Evolutionary conservation across 30 jellyfish, hydroid and myxozoan genomes (phyloP), one percentile per base, ranked within the genome.

Genomic region (Pseudorhiza aurosa): DNA sequence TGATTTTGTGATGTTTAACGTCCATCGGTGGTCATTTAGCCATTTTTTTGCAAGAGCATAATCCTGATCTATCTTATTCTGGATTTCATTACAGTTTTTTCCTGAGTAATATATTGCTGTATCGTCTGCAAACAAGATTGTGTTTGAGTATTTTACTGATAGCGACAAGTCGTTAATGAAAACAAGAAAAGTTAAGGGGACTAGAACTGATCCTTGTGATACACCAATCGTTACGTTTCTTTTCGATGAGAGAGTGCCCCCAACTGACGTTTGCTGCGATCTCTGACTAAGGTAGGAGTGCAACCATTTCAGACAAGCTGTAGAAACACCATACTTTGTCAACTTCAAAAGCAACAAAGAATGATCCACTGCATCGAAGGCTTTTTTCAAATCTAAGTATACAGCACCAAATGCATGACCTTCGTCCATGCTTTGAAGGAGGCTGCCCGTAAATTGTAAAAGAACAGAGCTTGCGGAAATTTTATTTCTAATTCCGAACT

Each of bases 281-380:
- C 93, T 81, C 93, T 81, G 79, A 81, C 86, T 78, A 78, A 78
- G 90, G 46, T 78, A 49, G 90, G 90, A 78, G 81, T 73, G 75
- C 60, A 78, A 78, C 83, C 90, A 57, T 37, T 56, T 56, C 79
- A 76, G 81, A 76, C 79, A 56, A 59, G 79, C 88, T 76, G 68
- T 46, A 42, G 90, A 78, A 78, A 78, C 64, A 26, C 90, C 90
- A 78, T 78, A 78, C 81, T 59, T 83, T 62, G 90, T 78, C 72
- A 78, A 62, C 46, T 76, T 44, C 37, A 9, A 49, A 73, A 73
- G 77, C 87, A 73, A 73, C 87, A 73, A 59, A 37, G 88, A 76
- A 76, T 76, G 79, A 27, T 76, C 79, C 69, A 76, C 68, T 36
- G 88, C 58, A 37, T 76, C 88, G 70, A 76, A 58, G 88, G 88